Evolutionary conservation across 2,888 invertebrate genomes (phyloP), one percentile per base, ranked within the genome.

Genomic region (Tricholauxania praeusta): DNA sequence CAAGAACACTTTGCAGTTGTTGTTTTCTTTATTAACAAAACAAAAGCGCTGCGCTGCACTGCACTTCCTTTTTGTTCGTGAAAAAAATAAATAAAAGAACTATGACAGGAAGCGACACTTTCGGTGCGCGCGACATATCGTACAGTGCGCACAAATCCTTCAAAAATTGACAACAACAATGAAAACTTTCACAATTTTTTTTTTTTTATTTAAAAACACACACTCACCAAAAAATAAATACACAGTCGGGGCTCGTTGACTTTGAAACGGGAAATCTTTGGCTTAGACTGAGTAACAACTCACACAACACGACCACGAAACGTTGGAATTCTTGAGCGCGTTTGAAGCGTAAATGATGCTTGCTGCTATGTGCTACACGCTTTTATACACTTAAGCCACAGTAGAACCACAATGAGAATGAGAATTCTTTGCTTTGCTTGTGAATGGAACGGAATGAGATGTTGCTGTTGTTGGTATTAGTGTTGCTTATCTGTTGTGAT

Each of bases 281-380:
- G 12, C 63, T 63, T 63, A 49, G 22, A 17, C 49, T 47, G 17
- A 19, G 19, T 14, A 39, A 39, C 39, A 15, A 12, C 60, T 14
- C 39, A 39, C 39, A 39, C 39, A 39, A 39, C 49, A 28, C 49
- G 52, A 28, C 52, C 17, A 52, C 65, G 65, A 17, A 57, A 28
- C 28, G 65, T 51, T 15, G 57, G 19, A 67, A 14, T 60, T 60
- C 39, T 22, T 22, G 59, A 52, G 75, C 76, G 75, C 78, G 78
- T 76, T 72, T 75, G 73, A 75, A 78, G 74, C 76, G 75, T 77
- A 73, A 76, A 72, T 79, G 79, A 77, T 77, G 78, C 74, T 10
- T 75, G 74, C 72, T 72, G 39, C 59, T 72, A 62, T 68, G 72
- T 59, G 51, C 68, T 78, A 78, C 77, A 74, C 66, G 60, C 73